Evolutionary conservation across 2,797 vertebrate genomes (phyloP).

Genomic region (Clarias fuscus): DNA sequence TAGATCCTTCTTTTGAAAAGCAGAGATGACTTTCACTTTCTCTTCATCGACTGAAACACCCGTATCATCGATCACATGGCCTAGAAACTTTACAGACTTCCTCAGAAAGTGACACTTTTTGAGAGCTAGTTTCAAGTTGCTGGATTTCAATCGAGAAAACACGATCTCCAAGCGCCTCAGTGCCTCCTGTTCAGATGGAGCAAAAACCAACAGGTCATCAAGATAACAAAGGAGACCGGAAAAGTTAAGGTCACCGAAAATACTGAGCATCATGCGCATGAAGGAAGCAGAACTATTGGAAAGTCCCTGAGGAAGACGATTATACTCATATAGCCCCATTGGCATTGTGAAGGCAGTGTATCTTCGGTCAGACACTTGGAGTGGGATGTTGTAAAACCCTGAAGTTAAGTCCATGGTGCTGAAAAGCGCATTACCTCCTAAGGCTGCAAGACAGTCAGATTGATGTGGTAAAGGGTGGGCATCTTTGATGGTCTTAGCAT

Average conservation of each 20-base stretch:
- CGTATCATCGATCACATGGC: background rate
- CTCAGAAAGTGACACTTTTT: constrained; percentile 1
- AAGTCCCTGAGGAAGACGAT: background rate
- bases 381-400: constrained; percentile 17
- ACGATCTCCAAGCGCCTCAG: background rate
- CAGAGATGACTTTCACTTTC: constrained; percentile 25
- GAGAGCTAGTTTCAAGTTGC: background rate
- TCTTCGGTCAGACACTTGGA: background rate
- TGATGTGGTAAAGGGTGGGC: constrained; percentile 9
- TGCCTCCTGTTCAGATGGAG: background rate
- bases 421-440: constrained; percentile 11
- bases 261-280: background rate
- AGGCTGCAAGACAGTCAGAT: background rate
- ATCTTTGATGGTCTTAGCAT: background rate
- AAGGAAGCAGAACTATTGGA: background rate
- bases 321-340: constrained; percentile 3
- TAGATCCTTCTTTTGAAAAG: constrained; percentile 22
- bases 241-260: background rate
- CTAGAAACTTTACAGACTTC: background rate
- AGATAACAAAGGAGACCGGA: background rate
- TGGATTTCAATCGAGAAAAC: background rate
- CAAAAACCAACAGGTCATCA: background rate
- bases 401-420: constrained; percentile 19
- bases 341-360: constrained; percentile 11
- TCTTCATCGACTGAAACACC: constrained; percentile 24